These are phyloP conservation scores for Carposina sasakii DNA, from an alignment of 1,140 invertebrate genomes.

Conservation along the genomic window DNA sequence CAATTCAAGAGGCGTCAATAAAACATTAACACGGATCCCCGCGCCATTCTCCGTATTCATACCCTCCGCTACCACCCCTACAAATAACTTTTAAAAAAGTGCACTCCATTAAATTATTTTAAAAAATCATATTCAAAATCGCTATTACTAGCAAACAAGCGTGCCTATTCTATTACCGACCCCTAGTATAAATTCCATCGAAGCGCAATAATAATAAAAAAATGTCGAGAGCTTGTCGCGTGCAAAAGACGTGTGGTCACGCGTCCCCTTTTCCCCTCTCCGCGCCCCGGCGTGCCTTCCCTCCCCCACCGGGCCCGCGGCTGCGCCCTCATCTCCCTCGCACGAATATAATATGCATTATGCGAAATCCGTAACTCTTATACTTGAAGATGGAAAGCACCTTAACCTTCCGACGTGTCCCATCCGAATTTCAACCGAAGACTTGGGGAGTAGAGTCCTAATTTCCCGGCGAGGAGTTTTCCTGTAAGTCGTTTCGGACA, in stretches of 20 bases:
- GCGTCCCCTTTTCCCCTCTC: conserved; percentile 22
- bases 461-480: too few species aligned
- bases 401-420: too few species aligned
- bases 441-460: too few species aligned
- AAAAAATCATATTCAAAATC: conserved; percentile 70
- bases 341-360: conserved; percentile 70
- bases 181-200: conserved; percentile 62
- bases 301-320: conserved; percentile 15
- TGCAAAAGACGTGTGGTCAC: conserved; percentile 69
- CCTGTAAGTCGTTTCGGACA: too few species aligned
- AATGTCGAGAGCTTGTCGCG: conserved; percentile 69
- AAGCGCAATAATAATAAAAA: conserved; percentile 72
- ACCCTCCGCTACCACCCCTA: conserved; percentile 26
- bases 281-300: conserved; percentile 22
- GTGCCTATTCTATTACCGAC: conserved; percentile 53
- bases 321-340: conserved; percentile 17
- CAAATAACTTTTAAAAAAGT: conserved; percentile 46
- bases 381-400: too few species aligned
- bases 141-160: conserved; percentile 39
- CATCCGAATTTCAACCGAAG: too few species aligned
- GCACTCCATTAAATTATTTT: conserved; percentile 64
- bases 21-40: too few species aligned
- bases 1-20: too few species aligned
- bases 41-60: not conserved
- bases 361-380: conserved; percentile 70